Percentiles rank a stretch among this genome's conserved stretches.
Conservation (phyloP, 2,113 vertebrate species). For the Rhombomys opimus region DNA sequence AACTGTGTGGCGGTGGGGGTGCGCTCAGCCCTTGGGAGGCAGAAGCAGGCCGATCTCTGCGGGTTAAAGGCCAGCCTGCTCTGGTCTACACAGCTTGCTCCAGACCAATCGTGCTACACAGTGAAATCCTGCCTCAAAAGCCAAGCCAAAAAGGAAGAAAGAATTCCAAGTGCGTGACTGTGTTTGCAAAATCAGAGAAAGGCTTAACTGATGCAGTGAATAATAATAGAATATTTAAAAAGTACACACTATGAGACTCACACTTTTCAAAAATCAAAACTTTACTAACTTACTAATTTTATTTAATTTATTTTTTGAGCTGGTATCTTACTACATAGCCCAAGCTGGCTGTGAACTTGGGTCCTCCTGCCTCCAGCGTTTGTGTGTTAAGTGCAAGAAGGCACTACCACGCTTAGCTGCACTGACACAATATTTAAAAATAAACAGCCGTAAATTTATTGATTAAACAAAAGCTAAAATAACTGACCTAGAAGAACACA, state of each 20-base stretch:
- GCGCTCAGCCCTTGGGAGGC: not conserved
- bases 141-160: not conserved
- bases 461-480: not conserved
- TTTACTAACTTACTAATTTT: not conserved
- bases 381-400: too few species aligned
- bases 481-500: not conserved
- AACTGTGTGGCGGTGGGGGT: not conserved
- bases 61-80: not conserved
- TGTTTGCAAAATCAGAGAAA: slow-evolving; percentile 47
- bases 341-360: not conserved
- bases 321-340: not conserved
- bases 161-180: not conserved
- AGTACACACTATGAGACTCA: slow-evolving; percentile 31
- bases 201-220: slow-evolving; percentile 26
- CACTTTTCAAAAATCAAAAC: slow-evolving; percentile 32
- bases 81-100: too few species aligned
- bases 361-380: not conserved
- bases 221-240: slow-evolving; percentile 58
- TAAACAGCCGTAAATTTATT: slow-evolving; percentile 15
- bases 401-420: too few species aligned
- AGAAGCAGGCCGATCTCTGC: not conserved
- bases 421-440: slow-evolving; percentile 15
- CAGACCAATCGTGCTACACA: not conserved
- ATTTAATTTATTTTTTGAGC: not conserved
- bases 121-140: not conserved